Percentiles rank a stretch among this genome's conserved stretches.
phyloP scores from a whole-genome alignment of 2,888 invertebrate species.

The Phrixothrix hirtus region DNA sequence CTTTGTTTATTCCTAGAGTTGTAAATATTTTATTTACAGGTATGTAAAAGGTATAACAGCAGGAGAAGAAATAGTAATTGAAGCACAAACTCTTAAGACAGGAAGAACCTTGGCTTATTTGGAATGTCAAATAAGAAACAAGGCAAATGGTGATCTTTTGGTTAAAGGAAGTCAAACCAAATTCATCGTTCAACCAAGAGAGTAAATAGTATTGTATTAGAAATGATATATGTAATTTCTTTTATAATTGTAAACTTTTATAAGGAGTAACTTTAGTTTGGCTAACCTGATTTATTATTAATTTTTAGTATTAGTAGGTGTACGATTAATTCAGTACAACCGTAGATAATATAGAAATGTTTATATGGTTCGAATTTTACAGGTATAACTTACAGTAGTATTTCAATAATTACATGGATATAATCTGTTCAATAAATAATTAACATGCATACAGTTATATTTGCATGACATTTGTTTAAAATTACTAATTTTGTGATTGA shows the following conservation, averaged over 20 bases:
- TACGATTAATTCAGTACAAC: no score
- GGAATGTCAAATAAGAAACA: slow-evolving; percentile 77
- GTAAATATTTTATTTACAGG: slow-evolving; percentile 54
- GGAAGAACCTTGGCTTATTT: slow-evolving; percentile 84
- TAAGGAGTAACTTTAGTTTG: neutral
- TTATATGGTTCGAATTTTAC: no score
- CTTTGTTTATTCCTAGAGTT: neutral
- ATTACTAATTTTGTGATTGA: no score
- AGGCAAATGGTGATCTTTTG: slow-evolving; percentile 70
- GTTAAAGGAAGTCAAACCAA: slow-evolving; percentile 88
- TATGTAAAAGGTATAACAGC: slow-evolving; percentile 75
- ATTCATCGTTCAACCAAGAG: slow-evolving; percentile 45
- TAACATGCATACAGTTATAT: no score
- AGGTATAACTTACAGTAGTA: no score
- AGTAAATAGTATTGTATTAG: neutral
- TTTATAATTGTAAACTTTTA: neutral
- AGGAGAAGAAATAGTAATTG: slow-evolving; percentile 79
- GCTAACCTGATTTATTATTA: no score
- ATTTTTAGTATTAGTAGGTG: no score
- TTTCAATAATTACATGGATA: neutral
- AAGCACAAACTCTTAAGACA: slow-evolving; percentile 74
- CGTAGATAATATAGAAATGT: no score
- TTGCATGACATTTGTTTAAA: no score
- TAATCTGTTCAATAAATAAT: no score
- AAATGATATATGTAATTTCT: neutral